phyloP scores from a whole-genome alignment of 2,113 vertebrate species.

The Gnathonemus echidnorhynchus region DNA sequence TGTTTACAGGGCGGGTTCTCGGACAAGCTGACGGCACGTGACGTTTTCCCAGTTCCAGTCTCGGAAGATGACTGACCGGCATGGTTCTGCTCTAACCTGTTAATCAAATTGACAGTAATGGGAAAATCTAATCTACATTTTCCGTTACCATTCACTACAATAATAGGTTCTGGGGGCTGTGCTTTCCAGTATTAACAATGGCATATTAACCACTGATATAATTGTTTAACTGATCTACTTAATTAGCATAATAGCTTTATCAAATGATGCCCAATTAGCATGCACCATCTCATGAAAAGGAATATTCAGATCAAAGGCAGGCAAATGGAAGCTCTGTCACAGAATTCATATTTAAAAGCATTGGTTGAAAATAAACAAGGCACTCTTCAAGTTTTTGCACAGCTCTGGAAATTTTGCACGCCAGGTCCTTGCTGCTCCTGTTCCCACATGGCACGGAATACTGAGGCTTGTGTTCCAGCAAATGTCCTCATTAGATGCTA shows the following conservation, averaged over 20 bases:
- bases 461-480: not conserved
- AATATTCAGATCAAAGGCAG: not conserved
- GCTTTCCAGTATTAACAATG: not conserved
- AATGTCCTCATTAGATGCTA: not conserved
- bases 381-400: not conserved
- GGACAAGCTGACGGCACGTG: not conserved
- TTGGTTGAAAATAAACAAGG: not conserved
- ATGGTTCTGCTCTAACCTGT: not conserved
- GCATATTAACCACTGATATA: not conserved
- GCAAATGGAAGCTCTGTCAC: not conserved
- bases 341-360: not conserved
- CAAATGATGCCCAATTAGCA: not conserved
- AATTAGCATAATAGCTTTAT: slow-evolving; percentile 12
- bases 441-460: not conserved
- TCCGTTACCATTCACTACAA: not conserved
- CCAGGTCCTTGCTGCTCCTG: not conserved
- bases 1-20: not conserved
- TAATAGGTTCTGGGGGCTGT: not conserved
- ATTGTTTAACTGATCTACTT: not conserved
- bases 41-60: not conserved
- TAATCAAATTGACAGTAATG: not conserved
- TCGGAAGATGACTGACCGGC: not conserved
- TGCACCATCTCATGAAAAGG: not conserved
- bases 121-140: not conserved
- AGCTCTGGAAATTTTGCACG: not conserved